Conservation (phyloP, 2,888 invertebrate species). For the Aphidoletes aphidimyza region DNA sequence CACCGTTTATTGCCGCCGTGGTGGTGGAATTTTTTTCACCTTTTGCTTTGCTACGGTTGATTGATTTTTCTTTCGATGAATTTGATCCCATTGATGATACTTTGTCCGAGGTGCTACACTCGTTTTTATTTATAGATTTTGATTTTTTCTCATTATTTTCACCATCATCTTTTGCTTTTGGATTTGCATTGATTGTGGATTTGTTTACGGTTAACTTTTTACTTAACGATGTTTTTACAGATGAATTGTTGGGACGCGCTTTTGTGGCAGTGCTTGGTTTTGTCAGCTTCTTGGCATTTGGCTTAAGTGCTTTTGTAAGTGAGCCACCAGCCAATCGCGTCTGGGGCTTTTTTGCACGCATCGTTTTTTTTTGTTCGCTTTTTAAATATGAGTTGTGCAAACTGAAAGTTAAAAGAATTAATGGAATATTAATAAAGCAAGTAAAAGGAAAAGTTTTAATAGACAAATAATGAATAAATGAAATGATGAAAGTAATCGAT, state of each 20-base stretch:
- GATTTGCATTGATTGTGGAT: not conserved
- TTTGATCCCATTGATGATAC: not conserved
- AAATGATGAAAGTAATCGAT: too few relatives aligned
- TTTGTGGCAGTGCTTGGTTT: not conserved
- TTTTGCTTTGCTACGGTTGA: not conserved
- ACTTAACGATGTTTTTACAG: not conserved
- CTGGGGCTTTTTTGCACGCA: slow-evolving; percentile 48
- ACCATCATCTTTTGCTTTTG: slow-evolving; percentile 24
- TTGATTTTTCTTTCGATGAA: not conserved
- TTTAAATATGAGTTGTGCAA: not conserved
- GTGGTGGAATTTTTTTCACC: not conserved
- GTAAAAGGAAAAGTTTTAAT: not conserved
- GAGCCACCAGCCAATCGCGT: not conserved
- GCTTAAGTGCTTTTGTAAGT: not conserved
- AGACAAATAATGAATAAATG: not conserved
- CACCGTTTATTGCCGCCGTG: too few relatives aligned
- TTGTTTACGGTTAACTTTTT: slow-evolving; percentile 21
- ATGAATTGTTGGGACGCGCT: not conserved
- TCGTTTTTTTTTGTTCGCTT: not conserved
- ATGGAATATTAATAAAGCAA: not conserved
- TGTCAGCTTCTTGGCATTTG: not conserved
- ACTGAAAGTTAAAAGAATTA: not conserved
- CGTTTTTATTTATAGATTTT: not conserved
- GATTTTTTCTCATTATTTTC: slow-evolving; percentile 41
- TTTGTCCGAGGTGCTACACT: not conserved